Percentiles rank a stretch among this genome's conserved stretches.
Conservation (phyloP, 2,888 invertebrate genomes). For the Andrena marginata region DNA sequence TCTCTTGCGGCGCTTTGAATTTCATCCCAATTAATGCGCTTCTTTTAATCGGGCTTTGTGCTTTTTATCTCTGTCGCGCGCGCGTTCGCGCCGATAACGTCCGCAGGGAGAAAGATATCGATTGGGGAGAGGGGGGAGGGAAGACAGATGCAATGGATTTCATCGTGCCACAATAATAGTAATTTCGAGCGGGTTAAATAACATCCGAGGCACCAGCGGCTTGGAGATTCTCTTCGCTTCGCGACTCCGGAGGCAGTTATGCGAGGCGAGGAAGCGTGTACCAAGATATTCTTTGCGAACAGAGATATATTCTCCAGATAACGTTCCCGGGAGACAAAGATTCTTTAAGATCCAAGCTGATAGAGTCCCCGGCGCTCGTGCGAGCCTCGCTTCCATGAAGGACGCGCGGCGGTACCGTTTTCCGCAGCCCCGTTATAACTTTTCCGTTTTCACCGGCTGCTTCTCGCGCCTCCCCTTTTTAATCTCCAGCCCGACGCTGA, state of each 20-base stretch:
- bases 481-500: too few relatives aligned
- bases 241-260: background rate
- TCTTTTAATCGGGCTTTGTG: background rate
- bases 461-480: constrained; percentile 7
- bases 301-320: constrained; percentile 26
- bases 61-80: background rate
- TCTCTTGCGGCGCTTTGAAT: background rate
- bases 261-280: background rate
- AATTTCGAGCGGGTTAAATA: background rate
- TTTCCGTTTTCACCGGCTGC: constrained; percentile 58
- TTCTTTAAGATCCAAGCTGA: constrained; percentile 32
- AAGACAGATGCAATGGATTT: background rate
- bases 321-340: constrained; percentile 20
- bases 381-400: constrained; percentile 75
- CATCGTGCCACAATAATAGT: background rate
- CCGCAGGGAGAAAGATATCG: constrained; percentile 7
- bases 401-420: constrained; percentile 74
- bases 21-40: constrained; percentile 30
- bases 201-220: too few relatives aligned
- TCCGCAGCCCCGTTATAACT: constrained; percentile 71
- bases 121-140: too few relatives aligned
- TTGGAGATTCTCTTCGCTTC: too few relatives aligned
- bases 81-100: background rate
- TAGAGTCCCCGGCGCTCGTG: constrained; percentile 55
- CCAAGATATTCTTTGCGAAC: constrained; percentile 17